These are phyloP conservation scores for Ganaspis sp. DNA, from an alignment of 1,140 invertebrate genomes.

Conservation along the genomic window DNA sequence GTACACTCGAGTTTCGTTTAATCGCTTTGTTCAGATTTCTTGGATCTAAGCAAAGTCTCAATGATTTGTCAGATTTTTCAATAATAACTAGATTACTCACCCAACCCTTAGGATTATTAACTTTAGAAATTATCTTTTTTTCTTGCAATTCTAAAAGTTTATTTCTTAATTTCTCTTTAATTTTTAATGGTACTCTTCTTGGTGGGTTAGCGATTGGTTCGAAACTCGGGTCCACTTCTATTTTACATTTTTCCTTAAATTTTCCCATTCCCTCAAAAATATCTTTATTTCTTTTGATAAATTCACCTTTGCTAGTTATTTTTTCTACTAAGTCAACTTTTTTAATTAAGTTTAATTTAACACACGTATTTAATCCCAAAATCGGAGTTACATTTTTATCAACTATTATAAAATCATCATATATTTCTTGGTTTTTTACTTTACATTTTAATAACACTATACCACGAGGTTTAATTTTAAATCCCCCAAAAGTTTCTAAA, in stretches of 20 bases:
- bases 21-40: constrained; percentile 73
- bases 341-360: constrained; percentile 36
- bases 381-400: constrained; percentile 19
- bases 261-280: constrained; percentile 45
- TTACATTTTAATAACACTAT: constrained; percentile 23
- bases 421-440: not conserved
- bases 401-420: constrained; percentile 11
- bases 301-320: constrained; percentile 30
- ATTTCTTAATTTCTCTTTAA: too few species aligned
- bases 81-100: constrained; percentile 73
- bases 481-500: not conserved
- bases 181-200: constrained; percentile 44
- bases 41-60: constrained; percentile 77
- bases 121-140: constrained; percentile 58
- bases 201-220: constrained; percentile 41
- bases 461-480: constrained; percentile 16
- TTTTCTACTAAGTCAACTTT: constrained; percentile 17
- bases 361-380: constrained; percentile 24
- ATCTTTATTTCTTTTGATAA: constrained; percentile 39
- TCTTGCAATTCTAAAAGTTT: constrained; percentile 44
- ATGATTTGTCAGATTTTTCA: constrained; percentile 68
- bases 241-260: constrained; percentile 35
- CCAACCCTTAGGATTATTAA: constrained; percentile 70
- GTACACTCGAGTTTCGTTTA: constrained; percentile 61
- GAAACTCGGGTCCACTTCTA: constrained; percentile 38